Conservation (phyloP, 64 coral and sea anemone genomes). For the Porites lutea region DNA sequence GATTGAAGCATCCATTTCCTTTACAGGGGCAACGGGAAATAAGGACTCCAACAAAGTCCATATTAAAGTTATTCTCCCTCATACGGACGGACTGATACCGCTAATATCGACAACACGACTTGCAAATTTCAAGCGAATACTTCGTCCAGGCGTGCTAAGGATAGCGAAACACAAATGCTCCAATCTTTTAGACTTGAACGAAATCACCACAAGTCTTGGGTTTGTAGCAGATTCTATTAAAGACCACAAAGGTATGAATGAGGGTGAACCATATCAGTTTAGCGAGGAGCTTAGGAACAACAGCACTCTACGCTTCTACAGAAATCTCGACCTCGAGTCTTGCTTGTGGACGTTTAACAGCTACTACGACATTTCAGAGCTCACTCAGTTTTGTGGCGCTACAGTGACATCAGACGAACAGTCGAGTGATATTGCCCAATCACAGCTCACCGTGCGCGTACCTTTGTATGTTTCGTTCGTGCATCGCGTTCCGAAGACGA, state of each 20-base stretch:
- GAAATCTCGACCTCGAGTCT: constrained; percentile 90
- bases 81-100: constrained; percentile 94
- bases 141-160: constrained; percentile 69
- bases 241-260: constrained; percentile 28
- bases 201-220: constrained; percentile 77
- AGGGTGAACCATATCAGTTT: constrained; percentile 86
- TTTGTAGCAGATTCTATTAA: constrained; percentile 74
- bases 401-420: constrained; percentile 75
- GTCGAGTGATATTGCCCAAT: constrained; percentile 76
- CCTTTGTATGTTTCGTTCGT: constrained; percentile 92
- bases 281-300: constrained; percentile 79
- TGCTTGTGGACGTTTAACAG: constrained; percentile 98
- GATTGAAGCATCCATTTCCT: constrained; percentile 87
- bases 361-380: constrained; percentile 91
- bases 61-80: constrained; percentile 82
- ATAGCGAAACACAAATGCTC: constrained; percentile 87
- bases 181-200: constrained; percentile 77
- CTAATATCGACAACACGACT: constrained; percentile 81
- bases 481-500: constrained; percentile 69
- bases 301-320: constrained; percentile 83
- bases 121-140: constrained; percentile 63
- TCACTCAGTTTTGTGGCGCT: constrained; percentile 85
- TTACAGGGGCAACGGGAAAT: constrained; percentile 80
- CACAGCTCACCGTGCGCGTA: constrained; percentile 87
- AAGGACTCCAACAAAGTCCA: constrained; percentile 90